Base-by-base conservation (phyloP, 2,888 invertebrate genomes). In the Pandemis cinnamomeana region DNA sequence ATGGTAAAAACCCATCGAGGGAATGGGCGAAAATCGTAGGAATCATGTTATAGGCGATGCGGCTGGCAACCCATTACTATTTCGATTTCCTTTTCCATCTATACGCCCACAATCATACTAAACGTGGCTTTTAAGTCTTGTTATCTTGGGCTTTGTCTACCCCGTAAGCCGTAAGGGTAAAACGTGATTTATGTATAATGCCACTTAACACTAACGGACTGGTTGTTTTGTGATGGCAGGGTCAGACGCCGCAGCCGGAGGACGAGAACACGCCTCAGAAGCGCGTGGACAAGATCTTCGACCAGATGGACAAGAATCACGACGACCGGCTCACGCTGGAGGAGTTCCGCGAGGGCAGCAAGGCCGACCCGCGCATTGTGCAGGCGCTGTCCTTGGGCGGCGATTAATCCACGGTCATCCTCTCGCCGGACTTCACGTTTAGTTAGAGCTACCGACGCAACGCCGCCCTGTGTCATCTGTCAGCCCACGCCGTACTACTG, bases 261-360 rank as follows among this genome's bases (percentile, higher is more conserved):
- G 98, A 98, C 86, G 98, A 98, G 86, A 98, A 98, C 89, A 98
- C 98, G 78, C 98, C 98, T 15, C 98, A 99, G 91, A 99, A 99
- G 90, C 96, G 99, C 87, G 99, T 99, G 78, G 99, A 99, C 94
- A 98, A 99, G 93, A 99, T 99, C 89, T 99, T 99, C 95, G 98
- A 98, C 91, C 99, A 99, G 90, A 98, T 99, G 99, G 99, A 99
- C 94, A 99, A 97, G 95, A 99, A 99, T 91, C 98, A 99, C 94
- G 99, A 99, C 92, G 99, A 99, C 93, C 96, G 97, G 83, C 95
- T 99, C 82, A 99, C 99, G 62, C 95, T 99, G 82, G 99, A 99
- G 86, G 99, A 99, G 91, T 99, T 99, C 95, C 96, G 98, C 84
- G 99, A 99, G 94, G 99, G 99, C 80, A 98, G 99, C 93, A 99